Conservation (phyloP, 2,113 vertebrate species). For the Microcebus griseorufus region DNA sequence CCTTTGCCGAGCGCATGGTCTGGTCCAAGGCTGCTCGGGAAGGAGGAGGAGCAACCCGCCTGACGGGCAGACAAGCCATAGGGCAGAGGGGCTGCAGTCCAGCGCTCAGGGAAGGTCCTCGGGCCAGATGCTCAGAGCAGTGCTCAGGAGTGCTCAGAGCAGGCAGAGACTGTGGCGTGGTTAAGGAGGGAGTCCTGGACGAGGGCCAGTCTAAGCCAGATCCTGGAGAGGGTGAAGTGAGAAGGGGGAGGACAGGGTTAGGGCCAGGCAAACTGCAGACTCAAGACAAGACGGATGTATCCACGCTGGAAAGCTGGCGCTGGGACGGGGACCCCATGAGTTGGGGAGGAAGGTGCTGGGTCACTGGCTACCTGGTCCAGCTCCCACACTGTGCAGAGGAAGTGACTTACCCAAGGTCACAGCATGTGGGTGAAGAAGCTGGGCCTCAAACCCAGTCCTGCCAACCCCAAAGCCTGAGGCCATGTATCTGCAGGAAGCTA, state of each 20-base stretch:
- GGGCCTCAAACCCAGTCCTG: neutral
- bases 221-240: neutral
- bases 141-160: neutral
- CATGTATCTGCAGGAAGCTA: neutral
- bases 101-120: neutral
- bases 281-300: rapidly evolving
- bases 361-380: neutral
- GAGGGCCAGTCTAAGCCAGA: neutral
- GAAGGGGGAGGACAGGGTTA: neutral
- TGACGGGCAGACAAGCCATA: neutral
- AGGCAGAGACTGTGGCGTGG: too few species aligned
- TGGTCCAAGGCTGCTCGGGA: neutral
- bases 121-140: too few species aligned
- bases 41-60: neutral
- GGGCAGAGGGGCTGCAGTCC: neutral
- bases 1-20: neutral
- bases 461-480: neutral
- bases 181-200: neutral
- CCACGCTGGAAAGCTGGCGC: neutral
- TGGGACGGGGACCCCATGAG: neutral
- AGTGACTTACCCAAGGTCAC: neutral
- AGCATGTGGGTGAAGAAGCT: neutral
- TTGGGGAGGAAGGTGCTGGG: too few species aligned
- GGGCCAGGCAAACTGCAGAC: neutral
- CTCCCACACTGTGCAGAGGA: neutral